Base-by-base conservation (phyloP, 2,888 invertebrate species). In the Iphiclides podalirius region DNA sequence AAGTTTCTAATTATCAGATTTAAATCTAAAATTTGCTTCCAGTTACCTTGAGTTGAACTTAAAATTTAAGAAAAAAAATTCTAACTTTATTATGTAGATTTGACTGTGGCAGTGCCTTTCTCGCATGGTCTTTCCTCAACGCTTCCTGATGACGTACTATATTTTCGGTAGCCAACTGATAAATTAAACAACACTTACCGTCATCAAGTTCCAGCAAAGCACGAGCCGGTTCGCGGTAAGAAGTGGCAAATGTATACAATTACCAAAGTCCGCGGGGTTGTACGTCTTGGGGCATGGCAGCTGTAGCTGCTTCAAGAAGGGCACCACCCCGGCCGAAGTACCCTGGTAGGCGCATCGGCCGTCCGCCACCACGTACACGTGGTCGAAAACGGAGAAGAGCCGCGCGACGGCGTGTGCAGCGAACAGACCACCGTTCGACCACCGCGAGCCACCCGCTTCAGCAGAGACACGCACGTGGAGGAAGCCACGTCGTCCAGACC, bases 371-470 rank as follows among this genome's bases (percentile, higher is more conserved):
- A 98, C 92, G 70, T 97, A 98, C 1, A 98, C 93, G 70, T 97
- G 94, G 79, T 96, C 97, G 73, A 98, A 97, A 88, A 95, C 94
- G 9, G 95, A 92, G 76, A 98, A 98, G 41, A 98, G 89, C 59
- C 94, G 93, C 0, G 98, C 98, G 97, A 97, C 0, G 98, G 98
- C n/a, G 98, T 98, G 80, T 98, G 98, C 42, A 98, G 93, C 0
- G 98, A 98, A 70, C 98, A 98, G 48, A 98, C 92, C 4, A 98
- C 94, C 0, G 98, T 98, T 20, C 98, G 90, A 0, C 98, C 98
- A 0, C 94, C 94, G 51, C 93, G 90, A 0, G 98, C 96, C 40
- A 98, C 90, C 16, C 93, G 90, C 70, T 95, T 95, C n/a, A 98
- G 86, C 12, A 98, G 86, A 0, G 93, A 91, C 12, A 98, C 92